These are phyloP conservation scores for Lissocephala sabroskyi DNA, from an alignment of 2,888 invertebrate genomes.

Conservation along the genomic window DNA sequence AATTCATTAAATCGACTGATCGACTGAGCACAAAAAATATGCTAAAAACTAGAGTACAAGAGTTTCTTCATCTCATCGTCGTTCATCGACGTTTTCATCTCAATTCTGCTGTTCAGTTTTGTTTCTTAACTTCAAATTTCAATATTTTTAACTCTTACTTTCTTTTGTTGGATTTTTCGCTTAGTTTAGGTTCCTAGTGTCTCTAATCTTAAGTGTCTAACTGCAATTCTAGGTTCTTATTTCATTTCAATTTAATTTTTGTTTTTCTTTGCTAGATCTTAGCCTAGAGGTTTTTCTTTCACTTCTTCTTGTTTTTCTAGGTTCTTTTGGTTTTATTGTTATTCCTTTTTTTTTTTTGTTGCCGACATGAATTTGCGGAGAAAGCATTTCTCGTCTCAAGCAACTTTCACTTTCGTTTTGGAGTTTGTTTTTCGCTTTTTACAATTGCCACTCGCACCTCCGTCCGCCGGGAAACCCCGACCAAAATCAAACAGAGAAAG, in stretches of 20 bases:
- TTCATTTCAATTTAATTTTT: slow-evolving; percentile 13
- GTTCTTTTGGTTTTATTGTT: neutral
- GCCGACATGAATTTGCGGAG: too few relatives aligned
- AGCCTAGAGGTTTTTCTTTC: slow-evolving; percentile 20
- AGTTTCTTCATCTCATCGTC: slow-evolving; percentile 11
- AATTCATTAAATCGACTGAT: slow-evolving; percentile 53
- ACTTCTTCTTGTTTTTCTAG: slow-evolving; percentile 16
- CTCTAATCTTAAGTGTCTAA: too few relatives aligned
- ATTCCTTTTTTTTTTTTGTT: neutral
- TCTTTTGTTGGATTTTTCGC: slow-evolving; percentile 10
- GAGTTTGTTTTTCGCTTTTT: slow-evolving; percentile 4
- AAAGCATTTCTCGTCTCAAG: too few relatives aligned
- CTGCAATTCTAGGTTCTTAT: too few relatives aligned
- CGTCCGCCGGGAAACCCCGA: slow-evolving; percentile 19
- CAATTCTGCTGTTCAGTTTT: slow-evolving; percentile 7
- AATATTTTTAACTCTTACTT: slow-evolving; percentile 5
- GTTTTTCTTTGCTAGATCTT: slow-evolving; percentile 11
- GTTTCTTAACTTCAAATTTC: too few relatives aligned
- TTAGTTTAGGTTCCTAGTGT: slow-evolving; percentile 17
- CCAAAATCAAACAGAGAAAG: slow-evolving; percentile 17
- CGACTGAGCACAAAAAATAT: slow-evolving; percentile 62
- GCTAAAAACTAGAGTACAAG: slow-evolving; percentile 54
- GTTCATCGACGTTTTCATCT: slow-evolving; percentile 8
- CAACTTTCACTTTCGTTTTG: slow-evolving; percentile 1
- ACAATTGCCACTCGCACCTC: neutral